These are phyloP conservation scores for Drosophila ezoana DNA, from an alignment of 2,888 invertebrate genomes.

Conservation along the genomic window DNA sequence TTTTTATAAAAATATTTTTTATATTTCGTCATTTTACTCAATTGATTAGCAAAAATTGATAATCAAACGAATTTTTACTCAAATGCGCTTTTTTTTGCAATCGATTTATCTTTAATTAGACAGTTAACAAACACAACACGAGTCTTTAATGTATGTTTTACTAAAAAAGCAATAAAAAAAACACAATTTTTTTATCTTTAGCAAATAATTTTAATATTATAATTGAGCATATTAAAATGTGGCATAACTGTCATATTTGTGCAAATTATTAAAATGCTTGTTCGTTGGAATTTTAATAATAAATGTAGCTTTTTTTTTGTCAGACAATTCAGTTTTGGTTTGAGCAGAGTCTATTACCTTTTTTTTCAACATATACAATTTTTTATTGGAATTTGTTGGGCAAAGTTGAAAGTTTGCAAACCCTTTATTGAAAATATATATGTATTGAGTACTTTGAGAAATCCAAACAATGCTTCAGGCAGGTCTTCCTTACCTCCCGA, in stretches of 20 bases:
- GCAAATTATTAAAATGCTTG: constrained; percentile 1
- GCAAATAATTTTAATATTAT: no score
- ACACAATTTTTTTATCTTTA: no score
- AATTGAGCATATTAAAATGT: background rate
- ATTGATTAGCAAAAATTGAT: constrained; percentile 14
- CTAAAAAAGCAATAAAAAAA: no score
- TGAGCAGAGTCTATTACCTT: background rate
- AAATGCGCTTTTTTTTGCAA: background rate
- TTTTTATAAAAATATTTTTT: background rate
- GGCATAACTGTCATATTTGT: constrained; percentile 11
- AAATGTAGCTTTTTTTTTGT: background rate
- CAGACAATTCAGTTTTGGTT: background rate
- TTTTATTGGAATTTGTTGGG: background rate
- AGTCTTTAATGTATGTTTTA: no score
- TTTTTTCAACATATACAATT: background rate
- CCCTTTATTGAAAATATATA: background rate
- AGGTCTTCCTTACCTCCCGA: no score
- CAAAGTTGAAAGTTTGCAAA: background rate
- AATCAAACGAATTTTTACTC: background rate
- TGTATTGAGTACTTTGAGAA: no score
- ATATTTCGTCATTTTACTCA: background rate
- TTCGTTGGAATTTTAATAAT: constrained; percentile 11
- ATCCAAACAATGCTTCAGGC: no score
- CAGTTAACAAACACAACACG: no score
- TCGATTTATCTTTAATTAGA: no score